Conservation (phyloP, 2,113 vertebrate genomes). For the Trematocara variabile region DNA sequence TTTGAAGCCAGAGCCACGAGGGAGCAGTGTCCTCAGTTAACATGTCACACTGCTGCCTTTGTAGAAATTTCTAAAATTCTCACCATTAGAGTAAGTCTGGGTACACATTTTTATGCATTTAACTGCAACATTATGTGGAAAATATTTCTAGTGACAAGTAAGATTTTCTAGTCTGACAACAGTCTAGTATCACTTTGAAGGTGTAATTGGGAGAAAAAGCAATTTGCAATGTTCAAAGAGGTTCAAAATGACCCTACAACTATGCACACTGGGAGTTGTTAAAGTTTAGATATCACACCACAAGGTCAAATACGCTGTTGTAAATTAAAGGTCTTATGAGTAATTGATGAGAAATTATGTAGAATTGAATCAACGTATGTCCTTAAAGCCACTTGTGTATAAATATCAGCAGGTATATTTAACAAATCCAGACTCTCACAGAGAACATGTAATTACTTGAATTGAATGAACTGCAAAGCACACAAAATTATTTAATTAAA, state of each 20-base stretch:
- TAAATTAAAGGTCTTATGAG: conserved; percentile 1
- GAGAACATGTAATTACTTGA: not conserved
- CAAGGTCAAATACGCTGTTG: not conserved
- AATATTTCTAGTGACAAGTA: not conserved
- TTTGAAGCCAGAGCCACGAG: not conserved
- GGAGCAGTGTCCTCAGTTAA: not conserved
- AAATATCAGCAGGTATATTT: not conserved
- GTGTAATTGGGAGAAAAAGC: not conserved
- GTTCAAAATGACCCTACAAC: not conserved
- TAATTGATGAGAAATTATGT: not conserved
- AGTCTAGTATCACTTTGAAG: not conserved
- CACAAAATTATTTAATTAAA: not conserved
- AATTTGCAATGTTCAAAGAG: not conserved
- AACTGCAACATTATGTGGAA: not conserved
- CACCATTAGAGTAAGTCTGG: not conserved
- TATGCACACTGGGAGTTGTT: not conserved
- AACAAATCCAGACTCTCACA: not conserved
- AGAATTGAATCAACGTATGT: not conserved
- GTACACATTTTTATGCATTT: not conserved
- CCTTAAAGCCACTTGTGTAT: conserved; percentile 2
- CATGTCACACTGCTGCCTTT: not conserved
- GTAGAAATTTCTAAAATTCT: not conserved
- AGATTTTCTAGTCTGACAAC: not conserved
- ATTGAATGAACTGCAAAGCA: not conserved
- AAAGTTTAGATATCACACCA: not conserved